Percentiles rank a stretch among this genome's conserved stretches.
These are phyloP conservation scores for Hippoglossus stenolepis DNA, from an alignment of 2,113 vertebrate species.

Conservation along the genomic window DNA sequence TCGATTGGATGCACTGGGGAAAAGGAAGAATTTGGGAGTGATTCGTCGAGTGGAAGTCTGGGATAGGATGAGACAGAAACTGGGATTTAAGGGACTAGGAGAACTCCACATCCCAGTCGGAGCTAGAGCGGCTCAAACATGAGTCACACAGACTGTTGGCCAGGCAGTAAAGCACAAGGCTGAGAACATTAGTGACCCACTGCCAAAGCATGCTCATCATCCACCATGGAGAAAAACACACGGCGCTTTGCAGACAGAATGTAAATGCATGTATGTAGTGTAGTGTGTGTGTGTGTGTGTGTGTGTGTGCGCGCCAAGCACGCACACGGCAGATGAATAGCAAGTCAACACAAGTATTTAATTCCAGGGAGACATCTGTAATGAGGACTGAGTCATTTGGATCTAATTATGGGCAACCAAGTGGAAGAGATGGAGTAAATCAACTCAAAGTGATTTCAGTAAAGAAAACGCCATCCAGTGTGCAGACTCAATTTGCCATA, in stretches of 20 bases:
- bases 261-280: constrained; percentile 12
- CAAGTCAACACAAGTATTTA: constrained; percentile 52
- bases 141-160: constrained; percentile 39
- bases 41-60: background rate
- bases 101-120: constrained; percentile 15
- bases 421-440: constrained; percentile 69
- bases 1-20: constrained; percentile 17
- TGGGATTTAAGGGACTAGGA: constrained; percentile 36
- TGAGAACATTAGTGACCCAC: constrained; percentile 15
- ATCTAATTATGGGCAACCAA: constrained; percentile 69
- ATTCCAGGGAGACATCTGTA: constrained; percentile 68
- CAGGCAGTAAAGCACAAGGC: constrained; percentile 9
- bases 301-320: background rate
- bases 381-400: constrained; percentile 72
- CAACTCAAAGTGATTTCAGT: constrained; percentile 65
- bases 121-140: constrained; percentile 23
- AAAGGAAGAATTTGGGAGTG: constrained; percentile 5
- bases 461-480: constrained; percentile 57
- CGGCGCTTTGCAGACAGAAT: background rate
- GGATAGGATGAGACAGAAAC: constrained; percentile 38
- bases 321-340: constrained; percentile 21
- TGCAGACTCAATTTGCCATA: constrained; percentile 63
- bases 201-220: constrained; percentile 21
- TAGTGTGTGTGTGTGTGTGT: background rate
- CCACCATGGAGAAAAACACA: constrained; percentile 6